These are phyloP conservation scores for Zoroaster sp. DNA, from an alignment of 53 echinoderm and acorn worm species.

Conservation along the genomic window DNA sequence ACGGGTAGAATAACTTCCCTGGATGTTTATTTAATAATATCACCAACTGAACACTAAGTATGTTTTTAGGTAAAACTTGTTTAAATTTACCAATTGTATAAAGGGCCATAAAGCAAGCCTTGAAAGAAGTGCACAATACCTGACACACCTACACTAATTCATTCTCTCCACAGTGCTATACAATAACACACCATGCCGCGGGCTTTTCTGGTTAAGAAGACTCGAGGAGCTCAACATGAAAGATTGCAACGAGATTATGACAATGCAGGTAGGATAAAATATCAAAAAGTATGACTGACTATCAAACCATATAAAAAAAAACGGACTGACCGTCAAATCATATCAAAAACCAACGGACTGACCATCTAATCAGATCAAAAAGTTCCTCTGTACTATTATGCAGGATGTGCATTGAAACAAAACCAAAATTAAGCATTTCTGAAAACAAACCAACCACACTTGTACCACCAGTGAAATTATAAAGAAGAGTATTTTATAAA, in stretches of 20 bases:
- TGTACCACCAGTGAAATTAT: neutral
- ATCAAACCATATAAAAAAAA: neutral
- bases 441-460: neutral
- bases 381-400: no score
- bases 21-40: no score
- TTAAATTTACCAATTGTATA: no score
- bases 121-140: no score
- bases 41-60: no score
- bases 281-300: neutral
- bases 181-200: conserved; percentile 84
- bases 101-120: no score
- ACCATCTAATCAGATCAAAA: neutral
- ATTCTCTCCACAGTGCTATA: no score
- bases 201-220: conserved; percentile 77
- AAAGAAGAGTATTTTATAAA: neutral
- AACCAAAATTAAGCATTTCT: neutral
- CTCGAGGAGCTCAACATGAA: neutral
- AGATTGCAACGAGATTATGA: neutral
- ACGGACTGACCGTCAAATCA: neutral
- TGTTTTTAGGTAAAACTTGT: no score
- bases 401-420: neutral
- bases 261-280: neutral
- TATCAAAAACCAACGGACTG: neutral
- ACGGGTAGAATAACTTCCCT: no score
- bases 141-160: no score